Evolutionary conservation across 2,113 vertebrate species (phyloP).

Genomic region (Corythornis cristatus): DNA sequence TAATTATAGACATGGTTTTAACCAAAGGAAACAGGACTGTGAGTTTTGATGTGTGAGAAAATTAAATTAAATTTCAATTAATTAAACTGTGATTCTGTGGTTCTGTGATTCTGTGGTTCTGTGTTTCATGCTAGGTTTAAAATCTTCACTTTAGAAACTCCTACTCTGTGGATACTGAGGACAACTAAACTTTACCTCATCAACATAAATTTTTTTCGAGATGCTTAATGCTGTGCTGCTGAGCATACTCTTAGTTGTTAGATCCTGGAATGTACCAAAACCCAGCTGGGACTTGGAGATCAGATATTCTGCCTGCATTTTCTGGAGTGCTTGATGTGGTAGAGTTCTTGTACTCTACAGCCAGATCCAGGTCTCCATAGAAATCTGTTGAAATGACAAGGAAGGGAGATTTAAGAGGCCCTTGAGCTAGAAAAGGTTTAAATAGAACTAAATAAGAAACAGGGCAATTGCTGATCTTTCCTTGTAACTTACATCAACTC

Average conservation of each 20-base stretch:
- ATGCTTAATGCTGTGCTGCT: neutral
- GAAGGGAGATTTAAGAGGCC: neutral
- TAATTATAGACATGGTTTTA: neutral
- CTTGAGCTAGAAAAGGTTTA: neutral
- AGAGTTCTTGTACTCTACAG: neutral
- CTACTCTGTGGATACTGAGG: neutral
- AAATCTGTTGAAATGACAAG: neutral
- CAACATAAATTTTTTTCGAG: neutral
- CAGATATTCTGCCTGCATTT: neutral
- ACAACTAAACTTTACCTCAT: neutral
- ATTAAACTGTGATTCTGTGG: too few species aligned
- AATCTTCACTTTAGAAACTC: neutral
- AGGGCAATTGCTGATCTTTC: neutral
- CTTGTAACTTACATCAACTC: neutral
- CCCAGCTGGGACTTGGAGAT: neutral
- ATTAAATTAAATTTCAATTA: too few species aligned
- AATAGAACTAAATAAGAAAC: neutral
- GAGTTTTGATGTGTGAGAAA: neutral
- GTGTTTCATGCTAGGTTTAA: neutral
- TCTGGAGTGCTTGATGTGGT: neutral
- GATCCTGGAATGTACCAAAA: neutral
- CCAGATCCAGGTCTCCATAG: neutral
- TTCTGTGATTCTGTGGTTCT: too few species aligned
- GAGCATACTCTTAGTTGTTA: neutral
- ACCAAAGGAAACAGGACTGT: neutral